Conservation (phyloP, 2,888 invertebrate species). For the Macaria liturata region DNA sequence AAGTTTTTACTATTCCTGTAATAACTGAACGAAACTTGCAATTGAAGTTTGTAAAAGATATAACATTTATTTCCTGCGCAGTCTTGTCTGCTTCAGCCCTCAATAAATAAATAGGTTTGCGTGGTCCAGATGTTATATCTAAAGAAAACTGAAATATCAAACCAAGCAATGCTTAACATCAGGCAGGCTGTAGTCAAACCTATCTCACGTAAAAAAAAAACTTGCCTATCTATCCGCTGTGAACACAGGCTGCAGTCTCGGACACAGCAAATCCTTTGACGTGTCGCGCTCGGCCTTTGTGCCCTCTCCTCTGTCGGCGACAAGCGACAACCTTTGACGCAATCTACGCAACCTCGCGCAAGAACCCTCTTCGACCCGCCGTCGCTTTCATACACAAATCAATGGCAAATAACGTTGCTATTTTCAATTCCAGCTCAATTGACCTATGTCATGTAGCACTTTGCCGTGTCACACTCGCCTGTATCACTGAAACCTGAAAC, state of each 20-base stretch:
- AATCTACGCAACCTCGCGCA: constrained; percentile 63
- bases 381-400: constrained; percentile 63
- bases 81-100: too few species aligned
- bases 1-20: too few species aligned
- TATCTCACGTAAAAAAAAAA: too few species aligned
- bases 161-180: too few species aligned
- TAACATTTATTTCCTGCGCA: too few species aligned
- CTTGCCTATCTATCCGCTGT: constrained; percentile 28
- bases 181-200: too few species aligned
- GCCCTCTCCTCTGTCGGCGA: constrained; percentile 67
- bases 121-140: too few species aligned
- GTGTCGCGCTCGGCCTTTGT: constrained; percentile 58
- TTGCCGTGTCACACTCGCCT: constrained; percentile 10
- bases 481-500: constrained; percentile 1
- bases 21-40: too few species aligned
- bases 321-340: constrained; percentile 75
- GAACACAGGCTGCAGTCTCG: constrained; percentile 40
- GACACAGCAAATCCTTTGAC: constrained; percentile 68
- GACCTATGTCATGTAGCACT: constrained; percentile 21
- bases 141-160: too few species aligned
- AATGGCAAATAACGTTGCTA: constrained; percentile 53
- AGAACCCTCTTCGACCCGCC: constrained; percentile 58
- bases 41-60: too few species aligned
- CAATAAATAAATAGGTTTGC: too few species aligned
- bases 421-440: constrained; percentile 42